These are phyloP conservation scores for Vulpes vulpes DNA, from an alignment of 2,113 vertebrate species.

Conservation along the genomic window DNA sequence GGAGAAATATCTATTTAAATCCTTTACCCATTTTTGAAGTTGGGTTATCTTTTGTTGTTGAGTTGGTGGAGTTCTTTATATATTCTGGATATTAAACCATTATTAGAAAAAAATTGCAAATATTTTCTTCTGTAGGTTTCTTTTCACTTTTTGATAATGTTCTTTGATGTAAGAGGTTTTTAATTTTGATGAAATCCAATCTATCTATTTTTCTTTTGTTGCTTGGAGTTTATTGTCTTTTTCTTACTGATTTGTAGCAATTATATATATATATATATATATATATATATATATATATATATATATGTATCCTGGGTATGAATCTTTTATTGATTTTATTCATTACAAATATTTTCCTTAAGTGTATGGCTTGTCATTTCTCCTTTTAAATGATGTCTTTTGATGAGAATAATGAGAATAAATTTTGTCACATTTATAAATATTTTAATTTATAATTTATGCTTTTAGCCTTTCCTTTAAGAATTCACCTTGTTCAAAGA, in stretches of 20 bases:
- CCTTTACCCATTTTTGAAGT: neutral
- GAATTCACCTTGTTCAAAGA: conserved; percentile 1
- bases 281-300: neutral
- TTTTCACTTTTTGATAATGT: neutral
- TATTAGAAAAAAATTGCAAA: neutral
- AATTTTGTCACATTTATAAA: neutral
- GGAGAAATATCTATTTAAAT: neutral
- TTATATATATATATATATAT: neutral
- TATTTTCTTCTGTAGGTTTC: conserved; percentile 7
- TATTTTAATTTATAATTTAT: conserved; percentile 25
- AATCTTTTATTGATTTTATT: conserved; percentile 14
- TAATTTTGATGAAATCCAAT: neutral
- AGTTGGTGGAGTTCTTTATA: conserved; percentile 10
- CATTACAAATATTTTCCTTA: neutral
- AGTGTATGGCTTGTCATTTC: neutral
- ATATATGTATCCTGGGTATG: neutral
- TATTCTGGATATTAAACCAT: neutral
- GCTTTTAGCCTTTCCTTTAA: conserved; percentile 29
- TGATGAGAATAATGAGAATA: neutral
- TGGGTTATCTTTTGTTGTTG: neutral
- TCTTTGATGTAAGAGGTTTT: neutral
- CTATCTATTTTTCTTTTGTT: neutral
- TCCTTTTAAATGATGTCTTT: conserved; percentile 1
- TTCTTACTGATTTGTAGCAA: conserved; percentile 13
- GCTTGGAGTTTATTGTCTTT: neutral